Base-by-base conservation (phyloP, 1,140 invertebrate genomes). In the Polypedilum vanderplanki region DNA sequence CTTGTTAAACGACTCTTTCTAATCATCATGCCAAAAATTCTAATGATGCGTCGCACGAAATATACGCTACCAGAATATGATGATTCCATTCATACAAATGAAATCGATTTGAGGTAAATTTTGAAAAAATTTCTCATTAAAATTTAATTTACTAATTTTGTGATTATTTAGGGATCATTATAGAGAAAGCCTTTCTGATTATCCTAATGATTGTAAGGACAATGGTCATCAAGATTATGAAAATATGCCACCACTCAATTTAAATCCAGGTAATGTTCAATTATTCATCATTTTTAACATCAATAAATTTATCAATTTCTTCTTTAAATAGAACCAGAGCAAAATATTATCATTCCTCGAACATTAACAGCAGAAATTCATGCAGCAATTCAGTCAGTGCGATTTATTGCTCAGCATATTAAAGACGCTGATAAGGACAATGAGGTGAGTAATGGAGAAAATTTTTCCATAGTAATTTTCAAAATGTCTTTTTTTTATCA, bases 331-430 rank as follows among this genome's bases (percentile, higher is more conserved):
- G 91, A 92, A 79, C 90, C 91, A 40, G 91, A 93, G 78, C 93
- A 93, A 33, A 33, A 33, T 80, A 90, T 70, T 70, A 70, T 91
- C 79, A 85, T 93, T 78, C 90, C 91, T 18, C 87, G 90, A 77
- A 88, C 90, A 80, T 86, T 94, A 81, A 93, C 93, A 41, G 89
- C 92, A 2, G 95, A 97, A 80, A 90, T 98, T 18, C 86, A 95
- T 76, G 91, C 93, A 73, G 96, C 96, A 46, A 87, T 99, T 64
- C 90, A 97, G 83, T 95, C 95, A 76, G 95, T 98, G 22, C 87
- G 94, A 77, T 98, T 97, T 85, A 98, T 98, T 81, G 96, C 96
- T 20, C 95, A 98, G 83, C 96, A 98, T 83, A 96, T 98, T 78
- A 96, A 96, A 84, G 92, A 97, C 82, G 93, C 93, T 70, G 95